Evolutionary conservation across 2,113 vertebrate species (phyloP).

Genomic region (Lycocorax pyrrhopterus): DNA sequence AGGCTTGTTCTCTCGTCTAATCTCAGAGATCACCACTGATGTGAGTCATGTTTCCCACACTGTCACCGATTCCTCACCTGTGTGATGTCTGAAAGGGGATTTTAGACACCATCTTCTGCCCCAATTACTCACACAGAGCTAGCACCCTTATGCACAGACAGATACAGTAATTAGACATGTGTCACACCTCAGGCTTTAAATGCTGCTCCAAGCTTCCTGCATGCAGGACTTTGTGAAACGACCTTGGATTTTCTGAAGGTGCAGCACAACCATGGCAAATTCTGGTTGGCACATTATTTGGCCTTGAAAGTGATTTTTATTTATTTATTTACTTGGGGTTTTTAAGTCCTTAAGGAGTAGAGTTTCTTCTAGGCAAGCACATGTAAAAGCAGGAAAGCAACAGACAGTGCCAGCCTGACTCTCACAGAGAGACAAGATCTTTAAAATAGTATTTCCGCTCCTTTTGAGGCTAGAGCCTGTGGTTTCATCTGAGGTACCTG

Average conservation of each 20-base stretch:
- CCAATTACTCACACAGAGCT: slow-evolving; percentile 19
- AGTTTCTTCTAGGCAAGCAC: background rate
- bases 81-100: slow-evolving; percentile 19
- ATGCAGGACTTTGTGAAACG: background rate
- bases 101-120: slow-evolving; percentile 12
- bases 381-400: slow-evolving; percentile 15
- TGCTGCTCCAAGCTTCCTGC: background rate
- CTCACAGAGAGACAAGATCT: slow-evolving; percentile 22
- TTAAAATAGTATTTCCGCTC: slow-evolving; percentile 50
- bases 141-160: background rate
- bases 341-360: background rate
- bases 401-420: background rate
- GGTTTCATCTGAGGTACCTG: slow-evolving; percentile 61
- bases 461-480: slow-evolving; percentile 41
- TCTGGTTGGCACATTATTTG: background rate
- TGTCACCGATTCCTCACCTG: slow-evolving; percentile 31
- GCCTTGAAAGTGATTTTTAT: background rate
- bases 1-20: background rate
- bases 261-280: background rate
- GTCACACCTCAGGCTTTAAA: background rate
- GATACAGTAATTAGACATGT: background rate
- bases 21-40: background rate
- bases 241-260: background rate
- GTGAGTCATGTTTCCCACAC: slow-evolving; percentile 60
- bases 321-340: background rate